These are phyloP conservation scores for Lepus timidus DNA, from an alignment of 2,113 vertebrate species.

Conservation along the genomic window DNA sequence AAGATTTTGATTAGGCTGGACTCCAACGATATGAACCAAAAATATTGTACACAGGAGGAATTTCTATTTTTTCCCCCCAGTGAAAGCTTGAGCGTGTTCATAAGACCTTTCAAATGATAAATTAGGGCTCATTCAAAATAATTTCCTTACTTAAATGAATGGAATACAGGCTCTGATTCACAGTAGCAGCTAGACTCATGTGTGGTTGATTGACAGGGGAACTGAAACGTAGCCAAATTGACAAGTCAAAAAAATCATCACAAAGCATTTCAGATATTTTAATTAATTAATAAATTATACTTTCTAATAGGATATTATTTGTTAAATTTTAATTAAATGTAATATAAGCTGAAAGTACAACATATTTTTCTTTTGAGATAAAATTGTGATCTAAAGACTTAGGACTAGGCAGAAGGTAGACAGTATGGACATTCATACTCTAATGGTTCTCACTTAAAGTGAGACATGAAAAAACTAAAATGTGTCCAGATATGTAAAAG, in stretches of 20 bases:
- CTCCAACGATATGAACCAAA: background rate
- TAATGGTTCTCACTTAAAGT: background rate
- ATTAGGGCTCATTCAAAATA: constrained; percentile 14
- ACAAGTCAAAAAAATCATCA: background rate
- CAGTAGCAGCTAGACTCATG: background rate
- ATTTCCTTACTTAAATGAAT: constrained; percentile 17
- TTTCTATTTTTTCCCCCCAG: background rate
- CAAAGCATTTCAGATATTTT: constrained; percentile 34
- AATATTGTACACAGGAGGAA: background rate
- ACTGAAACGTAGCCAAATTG: background rate
- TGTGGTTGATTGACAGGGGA: constrained; percentile 2
- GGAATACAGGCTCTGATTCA: background rate
- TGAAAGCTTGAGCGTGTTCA: background rate
- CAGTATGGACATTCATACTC: background rate
- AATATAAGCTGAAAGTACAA: background rate
- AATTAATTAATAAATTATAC: background rate
- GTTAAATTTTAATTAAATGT: constrained; percentile 15
- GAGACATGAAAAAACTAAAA: constrained; percentile 61
- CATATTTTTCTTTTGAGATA: constrained; percentile 48
- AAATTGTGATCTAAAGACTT: background rate
- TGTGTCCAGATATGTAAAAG: constrained; percentile 43
- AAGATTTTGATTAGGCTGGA: background rate
- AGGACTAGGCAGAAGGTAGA: background rate
- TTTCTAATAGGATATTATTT: background rate
- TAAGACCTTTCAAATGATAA: constrained; percentile 5